Evolutionary conservation across 2,888 invertebrate species (phyloP).

Genomic region (Brachyopa scutellaris): DNA sequence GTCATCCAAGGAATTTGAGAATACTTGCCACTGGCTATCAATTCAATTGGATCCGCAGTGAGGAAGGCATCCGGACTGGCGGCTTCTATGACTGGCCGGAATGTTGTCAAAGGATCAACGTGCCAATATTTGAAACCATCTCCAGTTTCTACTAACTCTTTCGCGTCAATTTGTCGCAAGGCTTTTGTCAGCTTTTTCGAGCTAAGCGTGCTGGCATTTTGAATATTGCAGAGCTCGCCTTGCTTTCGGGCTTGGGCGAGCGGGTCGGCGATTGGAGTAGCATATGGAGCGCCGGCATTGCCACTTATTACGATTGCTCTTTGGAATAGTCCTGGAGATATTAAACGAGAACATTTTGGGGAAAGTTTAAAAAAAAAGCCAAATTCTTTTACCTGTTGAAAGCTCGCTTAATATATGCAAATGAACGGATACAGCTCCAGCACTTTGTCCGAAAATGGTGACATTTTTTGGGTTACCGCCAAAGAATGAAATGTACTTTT

Average conservation of each 20-base stretch:
- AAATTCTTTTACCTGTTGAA: conserved; percentile 77
- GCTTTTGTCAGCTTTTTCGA: conserved; percentile 80
- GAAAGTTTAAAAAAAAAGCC: not conserved
- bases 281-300: conserved; percentile 81
- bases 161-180: conserved; percentile 80
- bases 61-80: conserved; percentile 81
- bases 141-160: conserved; percentile 79
- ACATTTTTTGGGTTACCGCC: conserved; percentile 81
- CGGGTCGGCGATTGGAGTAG: conserved; percentile 73
- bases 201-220: conserved; percentile 75
- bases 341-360: conserved; percentile 3
- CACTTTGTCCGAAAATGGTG: conserved; percentile 83
- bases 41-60: conserved; percentile 80
- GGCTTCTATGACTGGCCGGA: conserved; percentile 82
- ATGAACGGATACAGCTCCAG: conserved; percentile 82
- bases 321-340: conserved; percentile 80
- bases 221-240: conserved; percentile 81
- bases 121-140: conserved; percentile 83
- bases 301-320: conserved; percentile 83
- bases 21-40: conserved; percentile 81
- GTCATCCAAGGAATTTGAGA: conserved; percentile 82
- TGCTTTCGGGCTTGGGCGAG: conserved; percentile 79
- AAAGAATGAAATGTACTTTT: conserved; percentile 81
- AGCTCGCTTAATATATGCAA: conserved; percentile 82
- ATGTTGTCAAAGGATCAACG: conserved; percentile 82